Conservation (phyloP, 2,797 vertebrate species). For the Falco naumanni region DNA sequence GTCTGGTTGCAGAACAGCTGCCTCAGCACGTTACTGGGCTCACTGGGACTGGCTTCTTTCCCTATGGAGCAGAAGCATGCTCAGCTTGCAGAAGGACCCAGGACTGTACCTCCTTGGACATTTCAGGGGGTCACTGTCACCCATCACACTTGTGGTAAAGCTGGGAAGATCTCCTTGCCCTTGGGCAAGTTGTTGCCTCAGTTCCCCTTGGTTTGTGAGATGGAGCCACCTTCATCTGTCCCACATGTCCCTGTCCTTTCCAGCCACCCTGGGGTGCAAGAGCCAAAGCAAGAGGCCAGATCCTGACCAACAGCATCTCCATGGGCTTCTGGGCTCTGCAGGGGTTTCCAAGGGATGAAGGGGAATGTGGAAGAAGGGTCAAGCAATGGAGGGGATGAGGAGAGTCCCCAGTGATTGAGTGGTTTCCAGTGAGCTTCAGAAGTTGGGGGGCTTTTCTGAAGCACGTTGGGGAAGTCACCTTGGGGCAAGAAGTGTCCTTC, state of each 20-base stretch:
- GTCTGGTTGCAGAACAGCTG: not conserved
- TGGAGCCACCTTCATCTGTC: not conserved
- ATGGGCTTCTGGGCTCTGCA: not conserved
- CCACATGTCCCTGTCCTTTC: not conserved
- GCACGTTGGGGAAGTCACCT: not conserved
- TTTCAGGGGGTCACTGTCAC: not conserved
- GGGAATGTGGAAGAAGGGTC: not conserved
- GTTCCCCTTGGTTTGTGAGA: not conserved
- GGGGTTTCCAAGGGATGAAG: not conserved
- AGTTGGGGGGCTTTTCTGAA: not conserved
- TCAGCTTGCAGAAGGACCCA: not conserved
- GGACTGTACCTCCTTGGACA: not conserved
- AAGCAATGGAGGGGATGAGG: not conserved
- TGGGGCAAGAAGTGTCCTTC: not conserved
- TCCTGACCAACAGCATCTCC: not conserved
- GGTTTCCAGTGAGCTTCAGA: not conserved
- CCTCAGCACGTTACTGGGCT: not conserved
- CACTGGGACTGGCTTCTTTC: not conserved
- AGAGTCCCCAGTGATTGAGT: not conserved
- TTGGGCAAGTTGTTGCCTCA: accelerated
- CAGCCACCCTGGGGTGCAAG: not conserved
- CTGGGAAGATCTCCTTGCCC: not conserved
- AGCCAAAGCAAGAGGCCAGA: not conserved
- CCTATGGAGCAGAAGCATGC: not conserved
- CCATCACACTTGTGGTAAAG: not conserved